Evolutionary conservation across 2,797 vertebrate genomes (phyloP), one percentile per base, ranked within the genome.

Genomic region (Oreonectes daqikongensis): DNA sequence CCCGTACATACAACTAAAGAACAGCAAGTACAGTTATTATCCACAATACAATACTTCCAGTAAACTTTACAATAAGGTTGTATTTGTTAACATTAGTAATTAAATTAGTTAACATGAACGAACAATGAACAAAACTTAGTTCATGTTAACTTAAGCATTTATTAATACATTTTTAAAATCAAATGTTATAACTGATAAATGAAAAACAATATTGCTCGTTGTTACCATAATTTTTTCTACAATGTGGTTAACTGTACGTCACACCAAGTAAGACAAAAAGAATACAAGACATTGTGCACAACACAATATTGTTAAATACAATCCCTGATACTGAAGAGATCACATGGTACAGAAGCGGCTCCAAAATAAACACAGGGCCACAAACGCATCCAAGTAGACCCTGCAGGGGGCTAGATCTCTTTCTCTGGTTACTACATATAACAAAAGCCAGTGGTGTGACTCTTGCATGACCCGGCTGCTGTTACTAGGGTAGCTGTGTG

Each of bases 401-500:
- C 57, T 48, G 67, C 44, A 35, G 53, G 69, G 65, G 42, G 40
- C 48, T 60, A 22, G 18, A 78, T 24, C 55, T 10, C 65, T 38
- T 64, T 80, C 38, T 69, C 44, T 5, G 15, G 50, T 57, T 78
- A 69, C 68, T 78, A 48, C 42, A 50, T 48, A 40, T 35, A 50
- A 69, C 50, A 78, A 72, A 75, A 82, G 57, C 46, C 26, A 30
- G 57, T 15, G 57, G 38, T 48, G 68, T 72, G 24, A 80, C 63
- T 67, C n/a, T 18, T 46, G 53, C 26, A 78, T 55, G 10, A 72
- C 72, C 48, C 28, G 22, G 63, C 30, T 61, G 17, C 12, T 20
- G 79, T 73, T 73, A 69, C 78, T 76, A 61, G 64, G 77, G 65
- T 72, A 79, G 67, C 78, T 44, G 42, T 77, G 77, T 35, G 63